These are phyloP conservation scores for Phrynocephalus forsythii DNA, from an alignment of 2,797 vertebrate species.

Conservation along the genomic window DNA sequence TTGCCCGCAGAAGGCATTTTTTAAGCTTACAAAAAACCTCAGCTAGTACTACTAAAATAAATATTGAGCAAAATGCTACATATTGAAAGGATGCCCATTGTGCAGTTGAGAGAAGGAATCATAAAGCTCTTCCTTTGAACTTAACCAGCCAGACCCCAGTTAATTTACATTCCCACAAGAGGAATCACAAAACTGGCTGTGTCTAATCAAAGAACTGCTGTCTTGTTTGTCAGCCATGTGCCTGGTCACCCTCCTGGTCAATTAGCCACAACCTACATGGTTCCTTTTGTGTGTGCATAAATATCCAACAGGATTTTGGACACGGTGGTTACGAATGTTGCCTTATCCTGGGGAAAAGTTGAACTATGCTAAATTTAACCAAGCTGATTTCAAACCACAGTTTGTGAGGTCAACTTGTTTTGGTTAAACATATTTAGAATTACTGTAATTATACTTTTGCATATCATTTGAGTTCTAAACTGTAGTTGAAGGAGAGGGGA, in stretches of 20 bases:
- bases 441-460: neutral
- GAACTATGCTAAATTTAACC: neutral
- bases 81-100: neutral
- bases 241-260: too few species aligned
- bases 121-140: neutral
- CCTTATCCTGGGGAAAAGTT: neutral
- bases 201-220: too few species aligned
- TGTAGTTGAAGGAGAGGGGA: neutral
- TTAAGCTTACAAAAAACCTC: neutral
- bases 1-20: neutral
- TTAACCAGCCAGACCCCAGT: neutral
- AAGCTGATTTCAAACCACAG: neutral
- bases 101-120: neutral
- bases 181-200: too few species aligned
- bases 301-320: too few species aligned
- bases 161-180: too few species aligned
- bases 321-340: neutral
- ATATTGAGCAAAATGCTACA: neutral
- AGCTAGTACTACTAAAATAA: constrained; percentile 12
- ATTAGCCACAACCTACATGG: too few species aligned
- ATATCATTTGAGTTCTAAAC: neutral
- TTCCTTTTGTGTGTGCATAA: too few species aligned
- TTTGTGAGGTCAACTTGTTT: neutral
- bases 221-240: too few species aligned
- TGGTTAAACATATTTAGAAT: neutral